phyloP scores from a whole-genome alignment of 2,113 vertebrate species.

The Lethenteron camtschaticum region DNA sequence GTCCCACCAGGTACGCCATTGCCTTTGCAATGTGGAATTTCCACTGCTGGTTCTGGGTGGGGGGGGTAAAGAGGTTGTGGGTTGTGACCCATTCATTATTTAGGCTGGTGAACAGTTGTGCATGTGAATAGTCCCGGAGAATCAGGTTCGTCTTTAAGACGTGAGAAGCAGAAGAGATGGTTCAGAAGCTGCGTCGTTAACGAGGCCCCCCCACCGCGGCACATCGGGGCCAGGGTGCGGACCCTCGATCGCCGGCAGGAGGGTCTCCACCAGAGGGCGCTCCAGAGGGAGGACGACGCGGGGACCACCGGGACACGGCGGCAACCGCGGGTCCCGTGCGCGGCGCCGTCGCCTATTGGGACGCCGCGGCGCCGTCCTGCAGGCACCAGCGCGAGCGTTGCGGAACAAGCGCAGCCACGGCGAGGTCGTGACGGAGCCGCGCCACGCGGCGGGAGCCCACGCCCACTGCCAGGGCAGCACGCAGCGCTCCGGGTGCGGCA shows the following conservation, averaged over 20 bases:
- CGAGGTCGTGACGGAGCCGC: conserved; percentile 22
- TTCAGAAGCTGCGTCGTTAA: too few species aligned
- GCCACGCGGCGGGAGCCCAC: conserved; percentile 32
- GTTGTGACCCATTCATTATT: too few species aligned
- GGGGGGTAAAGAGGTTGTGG: too few species aligned
- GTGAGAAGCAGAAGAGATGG: too few species aligned
- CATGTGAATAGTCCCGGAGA: too few species aligned
- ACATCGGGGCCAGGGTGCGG: too few species aligned
- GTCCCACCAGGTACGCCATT: too few species aligned
- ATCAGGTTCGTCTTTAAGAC: too few species aligned
- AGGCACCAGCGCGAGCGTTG: conserved; percentile 49
- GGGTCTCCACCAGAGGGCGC: conserved; percentile 6
- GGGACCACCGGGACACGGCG: conserved; percentile 3
- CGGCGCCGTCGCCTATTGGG: neutral
- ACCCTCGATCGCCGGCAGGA: conserved; percentile 9
- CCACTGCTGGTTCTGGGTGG: too few species aligned
- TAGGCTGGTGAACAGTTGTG: too few species aligned
- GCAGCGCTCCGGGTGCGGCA: conserved; percentile 65
- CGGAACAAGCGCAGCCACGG: conserved; percentile 55
- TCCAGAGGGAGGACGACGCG: neutral
- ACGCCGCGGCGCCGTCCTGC: conserved; percentile 8
- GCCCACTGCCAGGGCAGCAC: conserved; percentile 68
- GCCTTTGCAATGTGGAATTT: too few species aligned
- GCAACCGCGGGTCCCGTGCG: neutral
- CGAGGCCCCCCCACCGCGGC: too few species aligned